Percentiles rank a stretch among this genome's conserved stretches.
These are phyloP conservation scores for Forbesichthys agassizii DNA, from an alignment of 2,113 vertebrate genomes.

Conservation along the genomic window DNA sequence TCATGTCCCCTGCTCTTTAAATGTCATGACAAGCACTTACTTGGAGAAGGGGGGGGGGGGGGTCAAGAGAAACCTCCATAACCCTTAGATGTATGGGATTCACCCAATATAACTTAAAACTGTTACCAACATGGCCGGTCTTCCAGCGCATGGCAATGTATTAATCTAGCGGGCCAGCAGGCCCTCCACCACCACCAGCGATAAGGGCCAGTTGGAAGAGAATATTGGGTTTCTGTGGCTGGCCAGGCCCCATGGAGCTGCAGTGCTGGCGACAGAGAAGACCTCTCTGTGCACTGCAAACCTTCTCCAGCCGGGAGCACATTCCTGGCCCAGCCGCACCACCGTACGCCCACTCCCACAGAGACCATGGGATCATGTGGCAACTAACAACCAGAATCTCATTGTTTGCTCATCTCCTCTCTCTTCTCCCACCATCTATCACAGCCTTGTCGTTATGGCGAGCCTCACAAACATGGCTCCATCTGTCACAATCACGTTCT, in stretches of 20 bases:
- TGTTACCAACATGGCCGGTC: constrained; percentile 28
- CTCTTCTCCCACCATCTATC: background rate
- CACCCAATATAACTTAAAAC: constrained; percentile 21
- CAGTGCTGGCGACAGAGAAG: constrained; percentile 35
- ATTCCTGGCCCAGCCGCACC: constrained; percentile 55
- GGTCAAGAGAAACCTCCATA: background rate
- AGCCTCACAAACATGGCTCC: background rate
- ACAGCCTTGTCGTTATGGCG: no score
- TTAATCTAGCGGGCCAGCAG: constrained; percentile 26
- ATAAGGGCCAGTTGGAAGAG: constrained; percentile 42
- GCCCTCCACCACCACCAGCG: background rate
- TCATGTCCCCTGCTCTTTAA: constrained; percentile 10
- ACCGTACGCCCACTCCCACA: constrained; percentile 49
- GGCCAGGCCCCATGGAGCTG: constrained; percentile 30
- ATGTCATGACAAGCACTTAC: background rate
- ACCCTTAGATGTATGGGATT: constrained; percentile 17
- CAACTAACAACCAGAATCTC: constrained; percentile 50
- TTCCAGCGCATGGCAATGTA: constrained; percentile 22
- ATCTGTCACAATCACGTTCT: constrained; percentile 34
- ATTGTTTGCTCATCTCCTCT: constrained; percentile 13
- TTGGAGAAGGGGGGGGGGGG: no score
- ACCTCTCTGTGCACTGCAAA: constrained; percentile 47
- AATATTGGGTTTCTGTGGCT: constrained; percentile 50
- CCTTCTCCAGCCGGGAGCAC: constrained; percentile 64
- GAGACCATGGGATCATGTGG: constrained; percentile 55